Conservation (phyloP, 2,797 vertebrate genomes). For the Anguilla marmorata region DNA sequence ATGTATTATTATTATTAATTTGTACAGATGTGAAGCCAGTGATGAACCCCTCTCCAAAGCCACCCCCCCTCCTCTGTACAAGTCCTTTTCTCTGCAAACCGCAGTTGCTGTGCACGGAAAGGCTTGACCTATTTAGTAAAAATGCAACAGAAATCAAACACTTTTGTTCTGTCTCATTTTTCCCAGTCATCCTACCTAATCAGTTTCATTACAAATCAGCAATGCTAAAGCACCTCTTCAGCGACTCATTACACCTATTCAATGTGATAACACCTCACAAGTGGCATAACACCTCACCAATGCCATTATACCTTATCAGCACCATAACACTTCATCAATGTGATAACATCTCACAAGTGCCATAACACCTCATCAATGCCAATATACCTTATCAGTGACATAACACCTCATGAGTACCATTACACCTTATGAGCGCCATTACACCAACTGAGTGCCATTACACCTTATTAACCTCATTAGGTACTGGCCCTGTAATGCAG, state of each 20-base stretch:
- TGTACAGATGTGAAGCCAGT: not conserved
- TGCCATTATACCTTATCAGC: not conserved
- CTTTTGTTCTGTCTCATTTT: not conserved
- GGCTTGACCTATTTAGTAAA: constrained; percentile 61
- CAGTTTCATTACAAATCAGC: no score
- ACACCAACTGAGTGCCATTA: not conserved
- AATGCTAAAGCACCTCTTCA: no score
- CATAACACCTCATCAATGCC: not conserved
- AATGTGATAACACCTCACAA: no score
- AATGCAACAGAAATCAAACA: constrained; percentile 43
- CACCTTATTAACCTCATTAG: not conserved
- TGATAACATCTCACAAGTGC: not conserved
- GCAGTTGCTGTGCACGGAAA: constrained; percentile 45
- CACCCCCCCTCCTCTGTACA: not conserved
- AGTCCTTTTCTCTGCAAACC: constrained; percentile 36
- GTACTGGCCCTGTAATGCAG: not conserved
- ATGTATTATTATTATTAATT: not conserved
- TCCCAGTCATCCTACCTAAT: constrained; percentile 11
- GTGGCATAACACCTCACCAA: not conserved
- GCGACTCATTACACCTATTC: not conserved
- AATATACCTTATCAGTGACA: not conserved
- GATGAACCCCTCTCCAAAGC: not conserved
- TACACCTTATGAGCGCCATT: not conserved
- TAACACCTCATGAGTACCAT: not conserved
- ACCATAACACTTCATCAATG: not conserved